Conservation (phyloP, 2,888 invertebrate species). For the Chydorus sphaericus region DNA sequence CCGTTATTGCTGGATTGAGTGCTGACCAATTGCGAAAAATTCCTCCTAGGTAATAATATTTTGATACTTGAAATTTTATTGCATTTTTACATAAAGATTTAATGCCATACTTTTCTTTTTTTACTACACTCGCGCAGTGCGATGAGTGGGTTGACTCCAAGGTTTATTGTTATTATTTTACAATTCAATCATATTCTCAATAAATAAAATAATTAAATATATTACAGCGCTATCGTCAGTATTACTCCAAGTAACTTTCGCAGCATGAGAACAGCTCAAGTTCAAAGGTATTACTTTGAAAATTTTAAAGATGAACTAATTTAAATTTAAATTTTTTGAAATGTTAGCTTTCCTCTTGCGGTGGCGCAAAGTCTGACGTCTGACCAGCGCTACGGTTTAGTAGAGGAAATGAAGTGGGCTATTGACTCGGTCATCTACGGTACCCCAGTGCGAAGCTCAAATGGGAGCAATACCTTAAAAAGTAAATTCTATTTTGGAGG, state of each 20-base stretch:
- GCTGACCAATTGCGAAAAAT: not conserved
- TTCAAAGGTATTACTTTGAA: not conserved
- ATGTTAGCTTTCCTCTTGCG: not conserved
- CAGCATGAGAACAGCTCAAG: not conserved
- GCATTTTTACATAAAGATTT: no score
- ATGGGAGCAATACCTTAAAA: no score
- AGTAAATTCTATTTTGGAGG: no score
- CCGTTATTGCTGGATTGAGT: not conserved
- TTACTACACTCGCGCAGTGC: no score
- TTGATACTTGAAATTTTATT: no score
- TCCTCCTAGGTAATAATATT: no score
- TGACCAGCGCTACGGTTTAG: not conserved
- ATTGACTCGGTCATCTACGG: not conserved
- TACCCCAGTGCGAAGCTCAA: not conserved
- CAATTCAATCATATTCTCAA: no score
- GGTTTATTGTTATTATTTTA: no score
- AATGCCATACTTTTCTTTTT: no score
- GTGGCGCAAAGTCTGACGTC: not conserved
- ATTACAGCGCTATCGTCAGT: not conserved
- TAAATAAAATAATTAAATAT: no score
- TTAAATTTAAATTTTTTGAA: not conserved
- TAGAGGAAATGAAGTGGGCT: not conserved
- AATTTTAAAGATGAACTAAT: not conserved
- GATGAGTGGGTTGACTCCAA: not conserved
- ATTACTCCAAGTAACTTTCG: not conserved